Conservation (phyloP, 2,113 vertebrate genomes). For the Perccottus glenii region DNA sequence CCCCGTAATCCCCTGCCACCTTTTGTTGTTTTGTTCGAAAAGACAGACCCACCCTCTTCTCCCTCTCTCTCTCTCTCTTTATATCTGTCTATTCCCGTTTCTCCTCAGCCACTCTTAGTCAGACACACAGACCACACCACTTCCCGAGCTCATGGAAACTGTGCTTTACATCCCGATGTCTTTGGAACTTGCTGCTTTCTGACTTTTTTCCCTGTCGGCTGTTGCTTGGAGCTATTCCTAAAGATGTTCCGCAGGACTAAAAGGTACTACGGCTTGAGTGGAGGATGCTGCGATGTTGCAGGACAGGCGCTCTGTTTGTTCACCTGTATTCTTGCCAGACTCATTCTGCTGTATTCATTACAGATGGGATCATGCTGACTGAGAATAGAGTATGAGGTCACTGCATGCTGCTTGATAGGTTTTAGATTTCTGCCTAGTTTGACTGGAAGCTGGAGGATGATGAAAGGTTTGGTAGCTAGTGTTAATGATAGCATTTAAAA, state of each 20-base stretch:
- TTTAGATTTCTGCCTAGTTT: constrained; percentile 21
- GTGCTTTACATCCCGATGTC: constrained; percentile 25
- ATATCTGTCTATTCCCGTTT: constrained; percentile 17
- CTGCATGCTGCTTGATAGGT: not conserved
- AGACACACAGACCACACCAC: constrained; percentile 24
- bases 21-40: constrained; percentile 52
- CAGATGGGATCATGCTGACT: constrained; percentile 14
- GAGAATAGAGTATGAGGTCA: constrained; percentile 4
- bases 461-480: not conserved
- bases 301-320: constrained; percentile 8
- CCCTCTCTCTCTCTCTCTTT: not conserved
- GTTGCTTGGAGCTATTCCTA: constrained; percentile 30
- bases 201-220: constrained; percentile 21
- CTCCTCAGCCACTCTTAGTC: constrained; percentile 32
- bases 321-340: not conserved
- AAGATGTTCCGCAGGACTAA: constrained; percentile 69
- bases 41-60: constrained; percentile 43
- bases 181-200: constrained; percentile 32
- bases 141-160: constrained; percentile 32
- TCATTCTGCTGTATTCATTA: constrained; percentile 13
- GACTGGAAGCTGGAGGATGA: not conserved
- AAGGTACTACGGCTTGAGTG: constrained; percentile 46
- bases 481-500: not conserved
- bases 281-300: constrained; percentile 8
- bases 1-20: constrained; percentile 43